phyloP scores from a whole-genome alignment of 1,140 invertebrate species.

The Papilio glaucus region DNA sequence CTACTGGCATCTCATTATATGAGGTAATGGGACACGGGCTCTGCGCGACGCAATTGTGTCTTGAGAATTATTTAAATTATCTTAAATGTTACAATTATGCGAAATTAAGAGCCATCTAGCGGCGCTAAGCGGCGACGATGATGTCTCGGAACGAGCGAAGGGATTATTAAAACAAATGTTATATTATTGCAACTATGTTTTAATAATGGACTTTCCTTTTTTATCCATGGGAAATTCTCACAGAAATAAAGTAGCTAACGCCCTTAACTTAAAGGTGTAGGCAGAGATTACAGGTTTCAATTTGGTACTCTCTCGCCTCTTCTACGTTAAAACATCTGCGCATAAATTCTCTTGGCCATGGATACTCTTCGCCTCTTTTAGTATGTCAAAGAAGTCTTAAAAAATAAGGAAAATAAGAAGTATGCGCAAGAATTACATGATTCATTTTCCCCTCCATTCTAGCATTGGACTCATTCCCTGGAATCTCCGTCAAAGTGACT shows the following conservation, averaged over 20 bases:
- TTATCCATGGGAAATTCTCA: not conserved
- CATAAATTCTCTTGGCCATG: no score
- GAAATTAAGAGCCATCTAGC: slow-evolving; percentile 23
- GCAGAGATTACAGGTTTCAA: no score
- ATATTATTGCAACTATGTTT: slow-evolving; percentile 9
- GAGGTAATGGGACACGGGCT: slow-evolving; percentile 19
- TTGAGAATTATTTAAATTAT: slow-evolving; percentile 30
- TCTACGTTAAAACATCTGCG: no score
- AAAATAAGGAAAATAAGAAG: no score
- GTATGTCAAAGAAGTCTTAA: no score
- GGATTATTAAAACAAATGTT: not conserved
- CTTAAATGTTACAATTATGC: slow-evolving; percentile 35
- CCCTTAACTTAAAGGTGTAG: no score
- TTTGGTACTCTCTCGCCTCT: no score
- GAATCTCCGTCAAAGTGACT: no score
- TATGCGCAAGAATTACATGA: no score
- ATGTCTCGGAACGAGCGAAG: slow-evolving; percentile 2
- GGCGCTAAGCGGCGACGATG: slow-evolving; percentile 4
- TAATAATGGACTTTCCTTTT: not conserved
- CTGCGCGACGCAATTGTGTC: not conserved
- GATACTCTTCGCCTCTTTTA: no score
- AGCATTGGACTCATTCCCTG: no score
- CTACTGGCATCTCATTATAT: slow-evolving; percentile 17
- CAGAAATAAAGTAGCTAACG: not conserved
- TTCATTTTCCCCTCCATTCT: no score